Conservation (phyloP, 1,140 invertebrate species). For the Calycopis cecrops region DNA sequence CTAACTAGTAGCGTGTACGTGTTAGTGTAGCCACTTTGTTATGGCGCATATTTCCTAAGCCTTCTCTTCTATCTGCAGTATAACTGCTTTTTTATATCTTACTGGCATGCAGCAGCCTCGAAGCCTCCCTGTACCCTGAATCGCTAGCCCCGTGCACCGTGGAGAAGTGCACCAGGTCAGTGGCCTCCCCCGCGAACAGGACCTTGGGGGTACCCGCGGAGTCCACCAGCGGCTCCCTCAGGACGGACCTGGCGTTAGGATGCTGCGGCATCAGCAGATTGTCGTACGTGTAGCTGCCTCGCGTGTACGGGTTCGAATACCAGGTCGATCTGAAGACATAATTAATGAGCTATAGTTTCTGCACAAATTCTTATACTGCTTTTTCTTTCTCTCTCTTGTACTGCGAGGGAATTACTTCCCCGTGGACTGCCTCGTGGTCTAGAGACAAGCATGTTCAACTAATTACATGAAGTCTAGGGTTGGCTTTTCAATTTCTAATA, state of each 20-base stretch:
- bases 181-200: conserved; percentile 60
- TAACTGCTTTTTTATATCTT: conserved; percentile 22
- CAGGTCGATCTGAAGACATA: conserved; percentile 36
- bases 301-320: conserved; percentile 41
- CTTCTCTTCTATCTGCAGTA: too few species aligned
- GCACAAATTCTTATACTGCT: too few species aligned
- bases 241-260: conserved; percentile 29
- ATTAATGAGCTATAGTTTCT: too few species aligned
- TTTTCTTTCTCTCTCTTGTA: too few species aligned
- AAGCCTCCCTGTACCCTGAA: conserved; percentile 75
- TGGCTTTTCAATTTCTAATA: too few species aligned
- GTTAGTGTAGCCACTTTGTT: too few species aligned
- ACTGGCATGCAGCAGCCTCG: conserved; percentile 35
- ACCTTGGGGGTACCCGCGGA: conserved; percentile 30
- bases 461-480: too few species aligned
- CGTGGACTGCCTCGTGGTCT: too few species aligned
- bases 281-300: conserved; percentile 45
- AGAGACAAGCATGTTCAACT: too few species aligned
- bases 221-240: conserved; percentile 34
- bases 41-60: too few species aligned
- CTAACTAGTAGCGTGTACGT: too few species aligned
- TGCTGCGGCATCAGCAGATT: conserved; percentile 28
- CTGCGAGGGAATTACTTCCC: too few species aligned
- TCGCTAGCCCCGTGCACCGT: conserved; percentile 80
- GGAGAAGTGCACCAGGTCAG: conserved; percentile 71